Base-by-base conservation (phyloP, 2,888 invertebrate genomes). In the Petrophora chlorosata region DNA sequence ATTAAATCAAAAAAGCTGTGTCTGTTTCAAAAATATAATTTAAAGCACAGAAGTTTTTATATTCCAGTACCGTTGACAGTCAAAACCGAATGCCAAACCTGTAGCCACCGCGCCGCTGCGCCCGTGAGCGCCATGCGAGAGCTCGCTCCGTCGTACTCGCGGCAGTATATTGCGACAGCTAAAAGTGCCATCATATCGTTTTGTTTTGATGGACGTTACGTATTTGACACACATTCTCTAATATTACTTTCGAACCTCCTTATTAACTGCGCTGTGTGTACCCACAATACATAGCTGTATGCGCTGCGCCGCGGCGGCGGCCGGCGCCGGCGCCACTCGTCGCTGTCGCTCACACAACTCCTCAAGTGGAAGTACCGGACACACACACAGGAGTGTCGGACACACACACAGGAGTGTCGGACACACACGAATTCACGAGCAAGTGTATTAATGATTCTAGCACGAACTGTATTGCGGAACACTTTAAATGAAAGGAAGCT, bases 161-260 rank as follows among this genome's bases (percentile, higher is more conserved):
- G n/a, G n/a, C n/a, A n/a, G n/a, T n/a, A n/a, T n/a, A n/a, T 14
- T 23, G 32, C 44, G 41, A 35, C 39, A 32, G 29, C 23, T 13
- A n/a, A n/a, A n/a, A n/a, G n/a, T n/a, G n/a, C 19, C 19, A 14
- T 5, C 19, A 5, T 25, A 8, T n/a, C 16, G 23, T 9, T 14
- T 38, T 30, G 33, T 34, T 12, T 34, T 34, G 39, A 47, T 42
- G 42, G 16, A 3, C 12, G 55, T 56, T 61, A 61, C 56, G 61
- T 55, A 47, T 54, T 51, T 55, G 56, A 50, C 62, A 56, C 49
- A 59, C 59, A 56, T 56, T 58, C 55, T 58, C 59, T 60, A 58
- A 61, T 63, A 65, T 64, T 59, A 63, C 68, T 65, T 65, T 61
- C 63, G 40, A 57, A 42, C 58, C 52, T 59, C 51, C 57, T 48